These are phyloP conservation scores for Notodonta ziczac DNA, from an alignment of 2,888 invertebrate genomes.

Conservation along the genomic window DNA sequence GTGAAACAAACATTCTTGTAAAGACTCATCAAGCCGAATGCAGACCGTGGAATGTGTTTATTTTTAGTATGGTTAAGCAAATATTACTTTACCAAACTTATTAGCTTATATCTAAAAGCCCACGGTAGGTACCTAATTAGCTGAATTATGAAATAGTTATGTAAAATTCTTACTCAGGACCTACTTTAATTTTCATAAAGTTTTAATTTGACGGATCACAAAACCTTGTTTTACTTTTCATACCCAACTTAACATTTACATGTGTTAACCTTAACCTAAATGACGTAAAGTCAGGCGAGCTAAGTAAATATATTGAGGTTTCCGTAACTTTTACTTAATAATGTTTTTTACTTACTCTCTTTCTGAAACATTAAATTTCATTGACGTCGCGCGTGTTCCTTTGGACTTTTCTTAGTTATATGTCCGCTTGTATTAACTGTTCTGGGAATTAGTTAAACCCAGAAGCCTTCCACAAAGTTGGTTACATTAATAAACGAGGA, in stretches of 20 bases:
- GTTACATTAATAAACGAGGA: too few species aligned
- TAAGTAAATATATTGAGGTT: background rate
- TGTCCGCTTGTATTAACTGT: too few species aligned
- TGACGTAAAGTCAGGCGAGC: constrained; percentile 23
- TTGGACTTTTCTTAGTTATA: background rate
- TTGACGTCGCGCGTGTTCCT: background rate
- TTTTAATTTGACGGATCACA: constrained; percentile 8
- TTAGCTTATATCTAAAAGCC: background rate
- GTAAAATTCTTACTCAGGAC: constrained; percentile 15
- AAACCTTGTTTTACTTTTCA: constrained; percentile 11
- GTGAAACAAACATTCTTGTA: constrained; percentile 30
- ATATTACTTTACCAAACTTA: too few species aligned
- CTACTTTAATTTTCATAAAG: constrained; percentile 8
- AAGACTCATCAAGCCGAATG: too few species aligned
- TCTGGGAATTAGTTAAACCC: too few species aligned
- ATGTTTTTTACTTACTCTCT: background rate
- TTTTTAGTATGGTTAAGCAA: too few species aligned
- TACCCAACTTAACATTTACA: background rate
- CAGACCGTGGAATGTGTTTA: too few species aligned
- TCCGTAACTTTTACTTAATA: background rate
- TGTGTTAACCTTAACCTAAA: constrained; percentile 17
- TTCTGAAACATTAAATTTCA: background rate
- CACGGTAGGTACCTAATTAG: background rate
- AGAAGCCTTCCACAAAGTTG: too few species aligned
- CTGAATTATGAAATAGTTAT: constrained; percentile 9